These are phyloP conservation scores for Oncopodura yosiiana DNA, from an alignment of 1,140 invertebrate species.

Conservation along the genomic window DNA sequence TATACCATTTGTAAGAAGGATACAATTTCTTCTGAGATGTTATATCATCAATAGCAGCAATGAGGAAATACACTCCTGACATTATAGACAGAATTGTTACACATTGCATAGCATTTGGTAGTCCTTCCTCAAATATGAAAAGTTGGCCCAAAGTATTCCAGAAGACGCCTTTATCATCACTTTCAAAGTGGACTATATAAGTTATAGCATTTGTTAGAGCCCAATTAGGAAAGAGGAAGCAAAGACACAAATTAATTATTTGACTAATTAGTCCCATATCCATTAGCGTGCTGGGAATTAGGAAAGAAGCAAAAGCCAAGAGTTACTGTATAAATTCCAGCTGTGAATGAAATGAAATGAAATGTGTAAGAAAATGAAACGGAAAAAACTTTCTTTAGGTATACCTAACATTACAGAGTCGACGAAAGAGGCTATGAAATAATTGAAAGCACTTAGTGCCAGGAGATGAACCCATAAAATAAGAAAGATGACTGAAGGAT, in stretches of 20 bases:
- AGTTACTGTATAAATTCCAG: conserved; percentile 4
- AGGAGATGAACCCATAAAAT: conserved; percentile 16
- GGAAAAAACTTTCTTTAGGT: neutral
- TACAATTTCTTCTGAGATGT: conserved; percentile 7
- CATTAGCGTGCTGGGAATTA: neutral
- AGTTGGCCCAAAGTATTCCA: neutral
- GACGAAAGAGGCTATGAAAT: conserved; percentile 11
- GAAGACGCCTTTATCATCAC: conserved; percentile 11
- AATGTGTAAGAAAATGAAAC: conserved; percentile 5
- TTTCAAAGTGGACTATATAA: conserved; percentile 13
- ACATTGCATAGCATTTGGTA: too few relatives aligned
- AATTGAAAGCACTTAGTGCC: conserved; percentile 16
- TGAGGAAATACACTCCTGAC: too few relatives aligned
- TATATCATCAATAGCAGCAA: conserved; percentile 13
- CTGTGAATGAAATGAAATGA: too few relatives aligned
- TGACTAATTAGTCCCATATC: neutral
- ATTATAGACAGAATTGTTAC: too few relatives aligned
- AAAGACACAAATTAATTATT: neutral
- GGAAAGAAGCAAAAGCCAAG: neutral
- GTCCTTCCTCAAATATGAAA: neutral
- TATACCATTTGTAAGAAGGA: conserved; percentile 2
- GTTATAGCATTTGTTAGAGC: conserved; percentile 9
- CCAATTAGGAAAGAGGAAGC: conserved; percentile 26
- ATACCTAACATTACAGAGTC: neutral
- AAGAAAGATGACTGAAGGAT: conserved; percentile 7